Evolutionary conservation across 2,888 invertebrate genomes (phyloP).

Genomic region (Tolmerus cingulatus): DNA sequence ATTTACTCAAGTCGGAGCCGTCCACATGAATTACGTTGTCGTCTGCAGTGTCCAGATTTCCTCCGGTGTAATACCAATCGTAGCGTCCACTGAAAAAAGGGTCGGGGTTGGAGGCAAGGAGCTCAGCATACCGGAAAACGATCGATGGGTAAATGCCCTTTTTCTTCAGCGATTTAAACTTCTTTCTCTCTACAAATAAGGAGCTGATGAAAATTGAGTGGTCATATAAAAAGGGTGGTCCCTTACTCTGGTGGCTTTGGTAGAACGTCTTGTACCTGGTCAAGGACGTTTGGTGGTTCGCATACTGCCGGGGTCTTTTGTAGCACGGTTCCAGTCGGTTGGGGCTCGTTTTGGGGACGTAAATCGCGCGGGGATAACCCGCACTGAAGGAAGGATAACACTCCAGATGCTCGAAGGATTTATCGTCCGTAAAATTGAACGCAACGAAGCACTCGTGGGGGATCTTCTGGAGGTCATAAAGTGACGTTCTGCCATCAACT

Average conservation of each 20-base stretch:
- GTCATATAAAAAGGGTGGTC: neutral
- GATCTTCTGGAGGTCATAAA: neutral
- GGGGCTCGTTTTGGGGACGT: neutral
- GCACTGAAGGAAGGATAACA: neutral
- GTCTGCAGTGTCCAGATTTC: slow-evolving; percentile 53
- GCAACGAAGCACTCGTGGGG: neutral
- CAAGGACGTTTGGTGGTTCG: neutral
- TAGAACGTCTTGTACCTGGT: neutral
- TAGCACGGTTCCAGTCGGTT: neutral
- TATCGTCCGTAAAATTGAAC: neutral
- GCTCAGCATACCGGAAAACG: slow-evolving; percentile 51
- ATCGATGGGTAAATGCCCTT: slow-evolving; percentile 49
- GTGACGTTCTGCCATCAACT: neutral
- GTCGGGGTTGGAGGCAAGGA: slow-evolving; percentile 53
- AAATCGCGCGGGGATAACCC: neutral
- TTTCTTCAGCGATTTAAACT: slow-evolving; percentile 49
- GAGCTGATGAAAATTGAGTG: neutral
- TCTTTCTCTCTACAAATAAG: slow-evolving; percentile 49
- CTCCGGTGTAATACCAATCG: slow-evolving; percentile 61
- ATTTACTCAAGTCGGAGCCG: neutral
- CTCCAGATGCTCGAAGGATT: neutral
- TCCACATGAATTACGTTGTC: slow-evolving; percentile 52
- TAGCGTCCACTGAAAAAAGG: slow-evolving; percentile 56
- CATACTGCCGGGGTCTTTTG: neutral
- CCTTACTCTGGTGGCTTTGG: neutral